Percentiles rank a stretch among this genome's conserved stretches.
Conservation (phyloP, 2,113 vertebrate genomes). For the Macaca mulatta region DNA sequence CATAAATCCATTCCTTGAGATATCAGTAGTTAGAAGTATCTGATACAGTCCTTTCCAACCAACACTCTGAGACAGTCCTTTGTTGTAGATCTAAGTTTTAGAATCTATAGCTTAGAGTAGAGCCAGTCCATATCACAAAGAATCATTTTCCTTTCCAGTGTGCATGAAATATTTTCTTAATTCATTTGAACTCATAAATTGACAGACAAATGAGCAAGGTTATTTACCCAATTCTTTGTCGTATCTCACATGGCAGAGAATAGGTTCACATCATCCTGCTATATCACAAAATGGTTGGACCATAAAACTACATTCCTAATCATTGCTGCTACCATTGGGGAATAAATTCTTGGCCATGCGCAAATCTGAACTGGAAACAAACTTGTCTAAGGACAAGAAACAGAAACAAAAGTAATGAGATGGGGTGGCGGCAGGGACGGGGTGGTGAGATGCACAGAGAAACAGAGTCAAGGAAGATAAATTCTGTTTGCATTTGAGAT, state of each 20-base stretch:
- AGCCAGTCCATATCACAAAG: neutral
- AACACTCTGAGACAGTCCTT: neutral
- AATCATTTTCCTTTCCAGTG: neutral
- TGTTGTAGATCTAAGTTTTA: neutral
- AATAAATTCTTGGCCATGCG: neutral
- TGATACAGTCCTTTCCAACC: neutral
- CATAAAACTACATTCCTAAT: neutral
- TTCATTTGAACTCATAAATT: neutral
- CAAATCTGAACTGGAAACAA: neutral
- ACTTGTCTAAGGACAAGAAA: neutral
- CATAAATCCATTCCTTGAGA: neutral
- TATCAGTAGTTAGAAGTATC: neutral
- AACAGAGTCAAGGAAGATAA: neutral
- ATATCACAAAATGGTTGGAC: neutral
- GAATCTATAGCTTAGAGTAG: neutral
- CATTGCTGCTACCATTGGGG: neutral
- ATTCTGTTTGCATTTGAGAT: neutral
- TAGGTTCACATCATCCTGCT: neutral
- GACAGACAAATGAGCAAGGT: neutral
- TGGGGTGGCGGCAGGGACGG: fast-evolving
- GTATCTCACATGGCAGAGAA: neutral
- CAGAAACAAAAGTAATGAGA: neutral
- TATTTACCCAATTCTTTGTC: too few species aligned
- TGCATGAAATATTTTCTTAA: neutral
- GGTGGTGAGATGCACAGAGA: neutral